Percentiles rank a stretch among this genome's conserved stretches.
phyloP scores from a whole-genome alignment of 35 echinoderm and acorn worm genomes.

The Amphiura filiformis region DNA sequence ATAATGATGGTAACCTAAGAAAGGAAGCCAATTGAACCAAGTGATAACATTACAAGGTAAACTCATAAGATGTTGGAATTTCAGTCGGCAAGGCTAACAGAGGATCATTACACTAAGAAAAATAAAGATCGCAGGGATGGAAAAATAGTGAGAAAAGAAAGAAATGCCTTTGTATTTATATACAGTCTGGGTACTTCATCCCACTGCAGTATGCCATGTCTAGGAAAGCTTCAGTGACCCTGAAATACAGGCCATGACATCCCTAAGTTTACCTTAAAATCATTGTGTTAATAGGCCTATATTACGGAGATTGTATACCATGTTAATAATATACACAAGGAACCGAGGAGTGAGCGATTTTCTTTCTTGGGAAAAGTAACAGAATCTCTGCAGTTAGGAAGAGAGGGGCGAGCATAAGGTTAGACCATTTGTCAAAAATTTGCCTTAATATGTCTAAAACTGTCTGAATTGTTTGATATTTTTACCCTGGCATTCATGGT shows the following conservation, averaged over 20 bases:
- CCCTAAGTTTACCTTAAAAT: not conserved
- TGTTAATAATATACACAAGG: not conserved
- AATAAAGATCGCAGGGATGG: not conserved
- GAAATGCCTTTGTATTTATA: not conserved
- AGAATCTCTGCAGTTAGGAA: not conserved
- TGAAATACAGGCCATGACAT: not conserved
- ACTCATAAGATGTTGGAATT: not conserved
- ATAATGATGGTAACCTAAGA: not conserved
- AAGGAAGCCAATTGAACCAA: not conserved
- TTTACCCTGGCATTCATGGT: too few species aligned
- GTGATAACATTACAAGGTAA: conserved; percentile 1
- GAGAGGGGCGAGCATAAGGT: not conserved
- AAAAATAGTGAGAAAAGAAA: not conserved
- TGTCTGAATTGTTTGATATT: too few species aligned
- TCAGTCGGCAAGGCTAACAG: not conserved
- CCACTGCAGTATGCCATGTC: not conserved
- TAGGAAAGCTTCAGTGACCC: not conserved
- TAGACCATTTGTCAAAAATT: not conserved
- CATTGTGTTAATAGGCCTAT: not conserved
- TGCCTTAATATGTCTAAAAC: too few species aligned
- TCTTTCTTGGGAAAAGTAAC: not conserved
- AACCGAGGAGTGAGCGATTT: not conserved
- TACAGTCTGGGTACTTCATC: not conserved
- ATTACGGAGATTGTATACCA: not conserved
- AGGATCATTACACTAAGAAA: not conserved